Base-by-base conservation (phyloP, 1,140 invertebrate species). In the Nilaparvata lugens region DNA sequence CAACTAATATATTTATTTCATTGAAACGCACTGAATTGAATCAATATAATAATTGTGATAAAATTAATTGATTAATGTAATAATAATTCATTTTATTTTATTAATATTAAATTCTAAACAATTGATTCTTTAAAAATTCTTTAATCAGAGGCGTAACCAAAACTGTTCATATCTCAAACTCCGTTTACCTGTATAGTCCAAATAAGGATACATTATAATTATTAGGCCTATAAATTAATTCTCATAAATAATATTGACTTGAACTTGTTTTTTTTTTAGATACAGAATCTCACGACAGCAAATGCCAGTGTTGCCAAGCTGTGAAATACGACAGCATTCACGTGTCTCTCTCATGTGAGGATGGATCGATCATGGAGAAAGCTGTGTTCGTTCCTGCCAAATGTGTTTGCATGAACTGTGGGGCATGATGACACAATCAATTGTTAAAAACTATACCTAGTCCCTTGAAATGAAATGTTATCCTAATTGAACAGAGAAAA, bases 301-400 rank as follows among this genome's bases (percentile, higher is more conserved):
- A 75, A 43, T 85, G 84, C 68, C 70, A 77, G 52, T 86, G 84
- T 67, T 86, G 84, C 71, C 74, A 79, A 67, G 79, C 78, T 0
- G 67, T 67, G 0, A 60, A 74, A 21, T 79, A 77, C 64, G 18
- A 53, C 18, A 35, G 18, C 7, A 52, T 63, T 7, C 43, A 52
- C 6, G 57, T 63, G 11, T 21, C 28, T 9, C 21, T 63, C 19
- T 2, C 31, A 2, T 63, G 62, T 19, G 62, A 63, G 31, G 62
- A 63, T 53, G 56, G 57, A 6, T 54, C 24, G n/a, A 13, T 35
- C 11, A 48, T 52, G 23, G 52, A 43, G 18, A 59, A 58, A 28
- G 18, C 25, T 18, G 52, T 54, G 2, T 24, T 21, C 11, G 45
- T 48, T 23, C 45, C 45, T 2, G 16, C 45, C 2, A 48, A 23